Conservation (phyloP, 2,888 invertebrate species). For the Theodoxus fluviatilis region DNA sequence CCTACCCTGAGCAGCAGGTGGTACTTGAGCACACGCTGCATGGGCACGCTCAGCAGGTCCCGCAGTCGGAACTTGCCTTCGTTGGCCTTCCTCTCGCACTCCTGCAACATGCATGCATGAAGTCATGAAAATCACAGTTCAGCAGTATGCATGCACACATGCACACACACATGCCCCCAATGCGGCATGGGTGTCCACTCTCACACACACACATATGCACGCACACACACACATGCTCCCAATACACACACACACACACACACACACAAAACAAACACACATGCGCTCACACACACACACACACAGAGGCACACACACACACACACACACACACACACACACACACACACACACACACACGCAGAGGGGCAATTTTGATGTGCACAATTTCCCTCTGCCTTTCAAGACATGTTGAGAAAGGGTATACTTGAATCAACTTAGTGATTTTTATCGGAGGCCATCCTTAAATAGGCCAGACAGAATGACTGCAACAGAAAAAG, state of each 20-base stretch:
- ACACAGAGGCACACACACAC: neutral
- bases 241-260: neutral
- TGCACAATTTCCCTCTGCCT: too few species aligned
- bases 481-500: too few species aligned
- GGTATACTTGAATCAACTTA: too few species aligned
- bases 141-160: neutral
- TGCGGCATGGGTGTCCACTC: neutral
- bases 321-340: neutral
- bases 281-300: neutral
- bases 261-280: too few species aligned
- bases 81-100: conserved; percentile 91
- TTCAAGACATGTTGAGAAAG: too few species aligned
- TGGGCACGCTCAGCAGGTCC: conserved; percentile 95
- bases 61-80: conserved; percentile 92
- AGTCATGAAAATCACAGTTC: too few species aligned
- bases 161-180: neutral
- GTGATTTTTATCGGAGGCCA: too few species aligned
- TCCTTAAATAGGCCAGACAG: too few species aligned
- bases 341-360: too few species aligned
- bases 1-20: conserved; percentile 85
- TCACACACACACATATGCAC: neutral
- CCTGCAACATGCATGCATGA: conserved; percentile 70
- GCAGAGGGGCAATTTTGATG: too few species aligned
- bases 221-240: too few species aligned
- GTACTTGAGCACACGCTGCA: conserved; percentile 98